Conservation (phyloP, 2,888 invertebrate genomes). For the Agonopterix alstromeriana region DNA sequence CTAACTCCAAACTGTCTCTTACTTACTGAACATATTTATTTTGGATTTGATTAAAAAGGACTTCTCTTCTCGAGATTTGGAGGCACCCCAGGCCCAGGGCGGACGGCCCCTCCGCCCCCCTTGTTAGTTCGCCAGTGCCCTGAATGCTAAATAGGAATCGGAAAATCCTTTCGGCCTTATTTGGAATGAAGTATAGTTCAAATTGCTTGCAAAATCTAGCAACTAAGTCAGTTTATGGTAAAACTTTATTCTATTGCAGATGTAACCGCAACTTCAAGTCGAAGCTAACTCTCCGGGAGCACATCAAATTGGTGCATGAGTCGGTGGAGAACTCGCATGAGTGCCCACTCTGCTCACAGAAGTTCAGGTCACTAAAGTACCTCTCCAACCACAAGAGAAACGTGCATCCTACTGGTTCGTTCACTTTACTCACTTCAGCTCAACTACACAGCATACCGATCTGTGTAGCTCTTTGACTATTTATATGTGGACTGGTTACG, state of each 20-base stretch:
- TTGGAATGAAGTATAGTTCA: slow-evolving; percentile 13
- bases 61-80: no score
- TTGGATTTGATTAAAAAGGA: no score
- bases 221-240: slow-evolving; percentile 6
- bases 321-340: slow-evolving; percentile 27
- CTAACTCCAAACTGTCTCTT: no score
- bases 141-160: no score
- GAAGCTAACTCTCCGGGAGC: slow-evolving; percentile 28
- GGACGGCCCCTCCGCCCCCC: no score
- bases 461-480: no score
- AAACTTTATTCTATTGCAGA: slow-evolving; percentile 15
- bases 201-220: not conserved
- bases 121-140: no score
- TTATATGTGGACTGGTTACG: no score
- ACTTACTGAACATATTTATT: no score
- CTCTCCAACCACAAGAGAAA: slow-evolving; percentile 35
- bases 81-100: no score
- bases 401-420: slow-evolving; percentile 34
- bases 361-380: slow-evolving; percentile 33
- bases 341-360: slow-evolving; percentile 34
- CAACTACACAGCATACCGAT: no score
- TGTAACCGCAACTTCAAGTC: slow-evolving; percentile 32
- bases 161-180: no score
- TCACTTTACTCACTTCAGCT: not conserved
- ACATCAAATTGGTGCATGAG: slow-evolving; percentile 34